These are phyloP conservation scores for Dermatemys mawii DNA, from an alignment of 2,113 vertebrate species.

Conservation along the genomic window DNA sequence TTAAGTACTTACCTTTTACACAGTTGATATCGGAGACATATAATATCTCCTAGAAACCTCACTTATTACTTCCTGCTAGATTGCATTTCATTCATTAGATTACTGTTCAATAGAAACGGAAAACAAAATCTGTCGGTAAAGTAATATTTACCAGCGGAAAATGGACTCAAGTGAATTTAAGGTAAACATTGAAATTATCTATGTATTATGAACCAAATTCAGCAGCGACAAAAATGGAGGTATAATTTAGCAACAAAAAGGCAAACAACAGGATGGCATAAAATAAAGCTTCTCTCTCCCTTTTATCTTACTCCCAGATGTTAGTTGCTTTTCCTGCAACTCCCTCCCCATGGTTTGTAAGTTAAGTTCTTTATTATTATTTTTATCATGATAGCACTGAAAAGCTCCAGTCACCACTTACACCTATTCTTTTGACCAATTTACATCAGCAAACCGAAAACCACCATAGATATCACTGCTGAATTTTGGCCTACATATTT, in stretches of 20 bases:
- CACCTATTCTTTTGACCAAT: neutral
- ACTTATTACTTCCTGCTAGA: neutral
- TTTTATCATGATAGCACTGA: neutral
- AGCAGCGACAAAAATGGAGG: neutral
- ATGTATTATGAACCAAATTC: neutral
- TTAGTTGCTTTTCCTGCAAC: neutral
- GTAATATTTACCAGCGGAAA: neutral
- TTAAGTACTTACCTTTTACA: neutral
- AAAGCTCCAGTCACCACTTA: neutral
- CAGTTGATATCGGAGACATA: neutral
- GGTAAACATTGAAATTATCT: neutral
- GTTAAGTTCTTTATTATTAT: neutral
- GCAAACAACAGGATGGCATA: neutral
- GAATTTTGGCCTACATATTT: neutral
- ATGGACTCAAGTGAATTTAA: neutral
- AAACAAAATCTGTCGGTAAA: neutral
- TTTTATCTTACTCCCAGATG: neutral
- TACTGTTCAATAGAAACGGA: neutral
- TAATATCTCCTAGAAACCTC: neutral
- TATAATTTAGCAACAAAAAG: conserved; percentile 17
- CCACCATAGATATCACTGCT: accelerated
- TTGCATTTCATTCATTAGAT: neutral
- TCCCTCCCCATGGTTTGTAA: neutral
- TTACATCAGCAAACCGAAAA: neutral
- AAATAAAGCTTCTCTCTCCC: neutral